These are phyloP conservation scores for Harpalus rubripes DNA, from an alignment of 2,888 invertebrate genomes.

Conservation along the genomic window DNA sequence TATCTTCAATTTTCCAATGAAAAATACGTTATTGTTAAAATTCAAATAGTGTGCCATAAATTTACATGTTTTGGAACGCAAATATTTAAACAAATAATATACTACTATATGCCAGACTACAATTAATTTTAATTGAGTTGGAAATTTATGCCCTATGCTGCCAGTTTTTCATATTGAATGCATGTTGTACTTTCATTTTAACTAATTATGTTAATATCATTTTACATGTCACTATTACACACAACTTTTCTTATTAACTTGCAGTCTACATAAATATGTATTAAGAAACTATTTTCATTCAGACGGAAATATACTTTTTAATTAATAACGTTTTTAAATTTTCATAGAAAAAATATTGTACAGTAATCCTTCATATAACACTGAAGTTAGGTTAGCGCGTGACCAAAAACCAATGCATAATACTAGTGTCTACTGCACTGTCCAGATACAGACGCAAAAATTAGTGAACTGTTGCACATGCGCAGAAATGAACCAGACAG, in stretches of 20 bases:
- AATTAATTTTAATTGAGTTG: constrained; percentile 44
- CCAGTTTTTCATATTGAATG: constrained; percentile 34
- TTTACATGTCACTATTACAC: constrained; percentile 27
- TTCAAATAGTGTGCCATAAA: constrained; percentile 28
- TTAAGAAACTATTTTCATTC: constrained; percentile 26
- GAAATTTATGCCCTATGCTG: constrained; percentile 25
- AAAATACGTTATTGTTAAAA: constrained; percentile 39
- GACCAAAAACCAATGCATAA: too few relatives aligned
- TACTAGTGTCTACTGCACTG: too few relatives aligned
- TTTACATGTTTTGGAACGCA: constrained; percentile 39
- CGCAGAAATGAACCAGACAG: too few relatives aligned
- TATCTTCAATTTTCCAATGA: constrained; percentile 37
- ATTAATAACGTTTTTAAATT: constrained; percentile 30
- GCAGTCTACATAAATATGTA: constrained; percentile 24
- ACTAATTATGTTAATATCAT: constrained; percentile 45
- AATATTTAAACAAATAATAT: constrained; percentile 42
- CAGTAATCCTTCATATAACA: too few relatives aligned
- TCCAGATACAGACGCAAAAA: too few relatives aligned
- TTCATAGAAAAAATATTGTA: not conserved
- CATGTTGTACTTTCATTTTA: constrained; percentile 33
- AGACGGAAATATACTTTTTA: constrained; percentile 9
- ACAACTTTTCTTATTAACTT: constrained; percentile 24
- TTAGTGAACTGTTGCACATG: too few relatives aligned
- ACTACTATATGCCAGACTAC: constrained; percentile 9
- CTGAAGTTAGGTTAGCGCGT: too few relatives aligned